Conservation (phyloP, 2,797 vertebrate species). For the Hypotaenidia philippensis region DNA sequence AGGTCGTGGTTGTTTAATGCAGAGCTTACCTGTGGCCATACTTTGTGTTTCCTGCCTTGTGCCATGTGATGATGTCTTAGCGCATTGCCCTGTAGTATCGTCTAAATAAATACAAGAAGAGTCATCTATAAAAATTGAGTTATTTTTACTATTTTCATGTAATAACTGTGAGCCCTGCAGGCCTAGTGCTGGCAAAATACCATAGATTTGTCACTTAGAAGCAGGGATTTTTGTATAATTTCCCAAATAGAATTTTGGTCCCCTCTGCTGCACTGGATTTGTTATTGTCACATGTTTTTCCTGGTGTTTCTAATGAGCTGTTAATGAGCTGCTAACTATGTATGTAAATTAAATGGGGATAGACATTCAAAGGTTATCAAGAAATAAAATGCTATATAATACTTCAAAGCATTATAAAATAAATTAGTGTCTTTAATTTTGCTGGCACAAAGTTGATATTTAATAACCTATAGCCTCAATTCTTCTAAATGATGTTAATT, state of each 20-base stretch:
- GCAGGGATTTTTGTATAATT: slow-evolving; percentile 48
- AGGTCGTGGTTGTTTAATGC: neutral
- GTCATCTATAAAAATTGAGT: slow-evolving; percentile 52
- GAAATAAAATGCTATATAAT: slow-evolving; percentile 57
- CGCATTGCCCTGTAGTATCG: slow-evolving; percentile 21
- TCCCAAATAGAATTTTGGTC: slow-evolving; percentile 39
- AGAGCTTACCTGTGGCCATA: neutral
- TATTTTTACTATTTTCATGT: slow-evolving; percentile 70
- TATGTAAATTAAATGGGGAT: slow-evolving; percentile 79
- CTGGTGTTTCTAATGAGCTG: slow-evolving; percentile 78
- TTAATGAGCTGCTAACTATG: slow-evolving; percentile 82
- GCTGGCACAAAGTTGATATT: slow-evolving; percentile 54
- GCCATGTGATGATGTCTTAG: neutral
- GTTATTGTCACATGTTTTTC: slow-evolving; percentile 75
- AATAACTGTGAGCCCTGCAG: slow-evolving; percentile 61
- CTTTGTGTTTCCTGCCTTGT: neutral
- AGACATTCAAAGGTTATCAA: slow-evolving; percentile 63
- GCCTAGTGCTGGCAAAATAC: slow-evolving; percentile 47
- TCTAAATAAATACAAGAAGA: slow-evolving; percentile 52
- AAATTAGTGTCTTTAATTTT: slow-evolving; percentile 65
- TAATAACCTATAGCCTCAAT: slow-evolving; percentile 38
- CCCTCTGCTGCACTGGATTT: slow-evolving; percentile 72
- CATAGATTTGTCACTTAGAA: slow-evolving; percentile 55
- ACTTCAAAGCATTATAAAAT: slow-evolving; percentile 62
- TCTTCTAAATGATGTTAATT: slow-evolving; percentile 50